Conservation (phyloP, 2,113 vertebrate species). For the Loxodonta africana region DNA sequence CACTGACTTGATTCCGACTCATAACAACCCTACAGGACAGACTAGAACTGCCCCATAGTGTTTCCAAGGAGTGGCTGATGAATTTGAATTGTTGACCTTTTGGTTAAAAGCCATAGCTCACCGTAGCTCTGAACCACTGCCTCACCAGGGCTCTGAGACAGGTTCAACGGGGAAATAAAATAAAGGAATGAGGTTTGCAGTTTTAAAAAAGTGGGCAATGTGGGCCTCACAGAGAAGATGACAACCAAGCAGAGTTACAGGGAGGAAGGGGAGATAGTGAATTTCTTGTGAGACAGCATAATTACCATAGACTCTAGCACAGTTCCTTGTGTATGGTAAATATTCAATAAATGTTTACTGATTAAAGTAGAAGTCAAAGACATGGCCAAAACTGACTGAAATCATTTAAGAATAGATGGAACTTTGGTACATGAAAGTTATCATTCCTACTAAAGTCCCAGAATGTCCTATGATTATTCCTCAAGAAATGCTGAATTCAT, state of each 20-base stretch:
- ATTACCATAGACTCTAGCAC: not conserved
- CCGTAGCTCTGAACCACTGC: no score
- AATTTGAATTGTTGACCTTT: no score
- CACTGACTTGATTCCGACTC: no score
- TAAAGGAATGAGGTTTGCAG: not conserved
- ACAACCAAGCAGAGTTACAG: not conserved
- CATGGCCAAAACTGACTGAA: not conserved
- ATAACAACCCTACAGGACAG: no score
- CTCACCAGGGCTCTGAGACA: no score
- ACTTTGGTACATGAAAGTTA: conserved; percentile 23
- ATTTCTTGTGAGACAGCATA: not conserved
- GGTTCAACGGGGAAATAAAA: not conserved
- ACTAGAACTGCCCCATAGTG: no score
- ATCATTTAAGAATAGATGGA: not conserved
- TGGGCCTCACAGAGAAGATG: not conserved
- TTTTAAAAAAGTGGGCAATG: not conserved
- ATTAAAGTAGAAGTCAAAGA: conserved; percentile 27
- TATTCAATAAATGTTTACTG: not conserved
- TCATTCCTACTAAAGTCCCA: not conserved
- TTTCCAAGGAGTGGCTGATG: no score
- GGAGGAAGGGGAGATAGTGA: not conserved
- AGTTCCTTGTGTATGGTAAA: not conserved
- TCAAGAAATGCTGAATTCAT: not conserved
- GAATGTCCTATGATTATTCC: not conserved
- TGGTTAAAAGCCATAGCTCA: no score